Base-by-base conservation (phyloP, 2,113 vertebrate species). In the Propithecus coquereli region DNA sequence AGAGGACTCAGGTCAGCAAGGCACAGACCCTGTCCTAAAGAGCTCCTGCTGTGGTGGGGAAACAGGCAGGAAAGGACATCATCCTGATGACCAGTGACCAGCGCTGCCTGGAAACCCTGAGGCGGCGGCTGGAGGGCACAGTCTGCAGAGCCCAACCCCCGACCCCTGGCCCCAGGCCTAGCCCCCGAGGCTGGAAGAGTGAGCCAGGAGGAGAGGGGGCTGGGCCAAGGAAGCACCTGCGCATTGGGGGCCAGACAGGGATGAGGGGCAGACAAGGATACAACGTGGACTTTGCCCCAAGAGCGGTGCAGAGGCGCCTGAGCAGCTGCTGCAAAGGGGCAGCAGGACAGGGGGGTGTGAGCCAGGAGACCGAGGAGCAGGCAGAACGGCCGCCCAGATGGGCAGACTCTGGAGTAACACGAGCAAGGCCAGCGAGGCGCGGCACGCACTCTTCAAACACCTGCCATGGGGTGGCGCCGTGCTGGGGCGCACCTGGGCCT, bases 351-450 rank as follows among this genome's bases (percentile, higher is more conserved):
- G 59, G 47, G 23, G 40, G 8, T 30, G 23, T 4, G 16, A 16
- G 45, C 3, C 2, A 63, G 57, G 45, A 37, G 92, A 63, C 0
- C 0, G 20, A 74, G 37, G 52, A 54, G 52, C 16, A 17, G 52
- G 47, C 66, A 66, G 61, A 47, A 14, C 0, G 6, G 93, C 54
- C 34, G n/a, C n/a, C n/a, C n/a, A n/a, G n/a, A n/a, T 0, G 16
- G 3, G 14, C 16, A 45, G 54, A 40, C 17, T 0, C 73, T 37
- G 37, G 52, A 43, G 11, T 61, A 30, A 77, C 6, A 43, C 3
- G 4, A 45, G 43, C 11, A 30, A 74, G 8, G 11, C 5, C 5
- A 5, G 37, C 30, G 47, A 79, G 71, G 71, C 18, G 3, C 27
- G 8, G 50, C 11, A 61, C 8, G 2, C 7, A 6, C 63, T 63